phyloP scores from a whole-genome alignment of 1,140 invertebrate species.

The Propsilocerus akamusi region DNA sequence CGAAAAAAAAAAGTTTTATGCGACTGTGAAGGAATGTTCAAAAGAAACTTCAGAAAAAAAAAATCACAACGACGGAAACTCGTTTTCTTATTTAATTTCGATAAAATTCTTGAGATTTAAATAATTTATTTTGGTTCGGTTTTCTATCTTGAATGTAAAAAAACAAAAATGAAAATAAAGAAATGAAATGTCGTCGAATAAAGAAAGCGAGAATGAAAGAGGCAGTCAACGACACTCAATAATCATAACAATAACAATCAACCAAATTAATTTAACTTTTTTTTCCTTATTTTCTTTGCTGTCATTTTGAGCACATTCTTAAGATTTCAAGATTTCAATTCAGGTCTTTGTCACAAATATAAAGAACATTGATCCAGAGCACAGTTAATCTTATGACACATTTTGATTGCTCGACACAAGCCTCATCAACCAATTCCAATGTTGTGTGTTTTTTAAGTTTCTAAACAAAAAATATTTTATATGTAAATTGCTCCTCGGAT shows the following conservation, averaged over 20 bases:
- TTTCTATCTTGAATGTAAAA: not conserved
- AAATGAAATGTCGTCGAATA: not conserved
- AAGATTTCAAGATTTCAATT: no score
- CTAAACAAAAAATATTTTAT: no score
- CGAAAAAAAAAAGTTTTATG: no score
- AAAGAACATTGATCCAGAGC: no score
- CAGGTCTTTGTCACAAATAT: no score
- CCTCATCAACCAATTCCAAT: no score
- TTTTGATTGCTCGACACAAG: no score
- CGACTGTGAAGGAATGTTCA: no score
- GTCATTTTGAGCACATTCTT: not conserved
- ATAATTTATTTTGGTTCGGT: not conserved
- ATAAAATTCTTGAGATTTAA: not conserved
- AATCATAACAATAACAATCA: constrained; percentile 2
- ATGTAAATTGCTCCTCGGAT: no score
- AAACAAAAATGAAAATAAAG: not conserved
- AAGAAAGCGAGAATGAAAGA: not conserved
- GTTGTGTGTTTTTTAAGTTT: no score
- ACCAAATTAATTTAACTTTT: not conserved
- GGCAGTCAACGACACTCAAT: not conserved
- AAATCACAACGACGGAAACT: not conserved
- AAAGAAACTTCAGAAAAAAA: not conserved
- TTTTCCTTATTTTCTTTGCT: not conserved
- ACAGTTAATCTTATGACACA: no score
- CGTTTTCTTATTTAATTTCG: not conserved